phyloP scores from a whole-genome alignment of 2,888 invertebrate genomes.

The Phania funesta region DNA sequence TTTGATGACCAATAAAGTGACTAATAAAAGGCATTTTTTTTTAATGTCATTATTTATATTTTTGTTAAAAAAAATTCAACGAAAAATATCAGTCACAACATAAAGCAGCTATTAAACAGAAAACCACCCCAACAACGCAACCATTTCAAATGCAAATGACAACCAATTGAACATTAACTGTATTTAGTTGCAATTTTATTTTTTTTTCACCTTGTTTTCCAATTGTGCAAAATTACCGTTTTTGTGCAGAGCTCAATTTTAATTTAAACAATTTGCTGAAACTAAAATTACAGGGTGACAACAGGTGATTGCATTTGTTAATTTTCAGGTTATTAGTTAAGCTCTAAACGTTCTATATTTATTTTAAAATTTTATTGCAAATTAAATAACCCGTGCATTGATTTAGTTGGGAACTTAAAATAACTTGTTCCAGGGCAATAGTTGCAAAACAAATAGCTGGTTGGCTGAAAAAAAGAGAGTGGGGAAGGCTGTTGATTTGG shows the following conservation, averaged over 20 bases:
- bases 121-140: slow-evolving; percentile 23
- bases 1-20: slow-evolving; percentile 49
- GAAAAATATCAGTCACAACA: slow-evolving; percentile 1
- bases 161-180: slow-evolving; percentile 54
- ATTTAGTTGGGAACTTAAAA: not conserved
- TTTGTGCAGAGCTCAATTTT: slow-evolving; percentile 53
- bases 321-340: slow-evolving; percentile 65
- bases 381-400: slow-evolving; percentile 9
- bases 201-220: not conserved
- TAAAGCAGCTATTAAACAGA: slow-evolving; percentile 4
- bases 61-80: not conserved
- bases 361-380: not conserved
- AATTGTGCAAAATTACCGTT: slow-evolving; percentile 20
- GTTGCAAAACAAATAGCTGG: not conserved
- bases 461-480: not conserved
- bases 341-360: not conserved
- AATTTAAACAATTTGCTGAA: slow-evolving; percentile 63
- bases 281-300: slow-evolving; percentile 63
- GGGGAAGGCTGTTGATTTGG: not conserved
- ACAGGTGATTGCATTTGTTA: slow-evolving; percentile 66
- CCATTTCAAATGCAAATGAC: slow-evolving; percentile 64
- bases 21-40: slow-evolving; percentile 43
- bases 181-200: slow-evolving; percentile 41
- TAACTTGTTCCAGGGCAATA: not conserved
- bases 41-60: slow-evolving; percentile 37